Evolutionary conservation across 2,113 vertebrate genomes (phyloP).

Genomic region (Rynchops niger): DNA sequence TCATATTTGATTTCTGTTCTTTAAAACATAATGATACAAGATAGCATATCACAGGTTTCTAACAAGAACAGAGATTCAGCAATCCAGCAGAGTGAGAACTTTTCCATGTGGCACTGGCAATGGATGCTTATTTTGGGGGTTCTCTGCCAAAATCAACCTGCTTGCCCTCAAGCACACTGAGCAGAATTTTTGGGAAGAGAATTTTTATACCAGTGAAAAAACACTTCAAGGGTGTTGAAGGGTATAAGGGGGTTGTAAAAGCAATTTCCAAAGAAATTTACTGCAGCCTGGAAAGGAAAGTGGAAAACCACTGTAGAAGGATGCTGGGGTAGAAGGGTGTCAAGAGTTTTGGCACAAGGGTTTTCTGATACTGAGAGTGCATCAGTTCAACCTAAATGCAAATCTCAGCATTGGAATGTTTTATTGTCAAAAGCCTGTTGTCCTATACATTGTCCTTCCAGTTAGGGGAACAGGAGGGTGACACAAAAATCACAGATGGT

Average conservation of each 20-base stretch:
- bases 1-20: background rate
- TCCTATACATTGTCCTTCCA: background rate
- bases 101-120: background rate
- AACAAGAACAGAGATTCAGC: background rate
- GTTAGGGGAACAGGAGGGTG: background rate
- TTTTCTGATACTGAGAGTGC: background rate
- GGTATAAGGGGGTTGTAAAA: background rate
- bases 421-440: background rate
- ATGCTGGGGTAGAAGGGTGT: background rate
- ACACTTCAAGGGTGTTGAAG: background rate
- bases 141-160: background rate
- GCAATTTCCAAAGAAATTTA: background rate
- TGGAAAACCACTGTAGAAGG: background rate
- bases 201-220: background rate
- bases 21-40: background rate
- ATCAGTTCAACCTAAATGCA: background rate
- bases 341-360: background rate
- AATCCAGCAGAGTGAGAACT: background rate
- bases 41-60: background rate
- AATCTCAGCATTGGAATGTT: background rate
- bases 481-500: background rate
- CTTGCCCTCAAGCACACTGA: accelerated
- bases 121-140: background rate
- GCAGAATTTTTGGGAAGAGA: background rate
- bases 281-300: background rate